Base-by-base conservation (phyloP, 2,888 invertebrate genomes). In the Nymphalis c-album region DNA sequence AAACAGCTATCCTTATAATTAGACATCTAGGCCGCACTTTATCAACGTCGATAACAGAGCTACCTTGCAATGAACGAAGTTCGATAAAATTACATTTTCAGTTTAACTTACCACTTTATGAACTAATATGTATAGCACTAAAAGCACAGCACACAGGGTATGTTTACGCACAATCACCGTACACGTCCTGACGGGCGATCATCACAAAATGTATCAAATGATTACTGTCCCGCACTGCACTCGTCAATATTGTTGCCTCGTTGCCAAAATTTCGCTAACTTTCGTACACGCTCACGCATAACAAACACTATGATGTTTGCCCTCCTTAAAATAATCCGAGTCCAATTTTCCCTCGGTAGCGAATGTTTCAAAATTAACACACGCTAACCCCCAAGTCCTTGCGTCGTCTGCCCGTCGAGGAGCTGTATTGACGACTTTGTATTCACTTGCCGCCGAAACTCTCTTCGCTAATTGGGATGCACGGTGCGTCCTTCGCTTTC, bases 391-490 rank as follows among this genome's bases (percentile, higher is more conserved):
- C 78, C 78, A 76, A 74, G 84, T 87, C 87, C 87, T 88, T 80
- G 75, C 76, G 63, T 51, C 71, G 77, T 82, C 80, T 81, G 80
- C 81, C 78, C 75, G 75, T 73, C 75, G 77, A 75, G 70, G 74
- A 68, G 77, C 78, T 75, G 79, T 83, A 83, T 83, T 69, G 69
- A 69, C 78, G 78, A 85, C 83, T 90, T 86, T 77, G 90, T 87
- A 87, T 89, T 90, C 88, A 87, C 83, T 84, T 79, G 85, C 81
- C 85, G 85, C 86, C 88, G 79, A 86, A 91, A 87, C 90, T 91
- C 91, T 91, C 91, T 90, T 89, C 74, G 78, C 83, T 85, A 83
- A 89, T 91, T 91, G 80, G 73, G 76, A 92, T 91, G 90, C 91
- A 79, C 70, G 78, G 73, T 80, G 85, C 85, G 90, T 91, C 75